Base-by-base conservation (phyloP, 2,888 invertebrate species). In the Prenolepis imparis region DNA sequence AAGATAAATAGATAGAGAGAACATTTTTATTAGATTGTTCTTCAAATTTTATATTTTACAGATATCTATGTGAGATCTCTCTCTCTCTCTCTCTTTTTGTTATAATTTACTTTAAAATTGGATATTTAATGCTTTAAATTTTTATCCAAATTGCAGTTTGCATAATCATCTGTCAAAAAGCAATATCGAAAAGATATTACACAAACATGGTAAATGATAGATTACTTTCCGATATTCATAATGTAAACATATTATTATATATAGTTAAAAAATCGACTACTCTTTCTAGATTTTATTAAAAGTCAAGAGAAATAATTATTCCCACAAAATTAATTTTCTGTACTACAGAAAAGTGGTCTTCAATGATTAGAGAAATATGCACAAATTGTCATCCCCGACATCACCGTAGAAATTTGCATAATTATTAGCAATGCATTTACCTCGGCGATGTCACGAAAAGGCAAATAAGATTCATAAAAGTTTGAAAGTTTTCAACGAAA, bases 401-500 rank as follows among this genome's bases (percentile, higher is more conserved):
- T 68, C 12, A 67, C 12, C 15, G n/a, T 55, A 55, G 4, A 39
- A 68, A 77, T 77, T 77, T 68, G 15, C 15, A 41, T 67, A 55
- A 77, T 67, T 67, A 77, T 68, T 41, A 78, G 21, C 55, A 41
- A 68, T 63, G 55, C 28, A 3, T 78, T 78, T 57, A 57, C 8
- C n/a, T 63, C 24, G n/a, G 6, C 28, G n/a, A 39, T 24, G 77
- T 68, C 67, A 12, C 3, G 15, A 48, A 75, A 64, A 39, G 28
- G 39, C 28, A 67, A 78, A 78, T 41, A 39, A 78, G 57, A 78
- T 78, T 78, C 57, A 32, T 57, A 70, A 78, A 70, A 70, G 70
- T 57, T 55, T 15, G 28, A 28, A 57, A 77, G 52, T 61, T 77
- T 55, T 21, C 41, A 28, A 15, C 41, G 55, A 77, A 68, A 77